Percentiles rank a stretch among this genome's conserved stretches.
Conservation (phyloP, 1,140 invertebrate genomes). For the Scaptomyza montana region DNA sequence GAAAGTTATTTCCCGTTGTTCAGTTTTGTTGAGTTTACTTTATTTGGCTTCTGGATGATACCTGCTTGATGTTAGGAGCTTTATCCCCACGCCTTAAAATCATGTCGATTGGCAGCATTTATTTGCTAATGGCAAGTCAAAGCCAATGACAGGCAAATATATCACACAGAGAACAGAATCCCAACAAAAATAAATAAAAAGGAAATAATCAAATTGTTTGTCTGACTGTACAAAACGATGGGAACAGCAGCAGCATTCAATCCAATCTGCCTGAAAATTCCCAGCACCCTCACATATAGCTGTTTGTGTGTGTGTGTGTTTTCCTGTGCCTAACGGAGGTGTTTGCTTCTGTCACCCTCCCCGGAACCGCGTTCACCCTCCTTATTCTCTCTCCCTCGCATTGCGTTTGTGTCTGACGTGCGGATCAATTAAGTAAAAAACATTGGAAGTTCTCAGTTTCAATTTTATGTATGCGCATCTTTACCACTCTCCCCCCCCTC, state of each 20-base stretch:
- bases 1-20: background rate
- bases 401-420: conserved; percentile 39
- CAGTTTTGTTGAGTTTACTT: background rate
- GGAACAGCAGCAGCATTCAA: conserved; percentile 19
- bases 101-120: conserved; percentile 16
- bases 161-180: conserved; percentile 29
- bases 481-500: background rate
- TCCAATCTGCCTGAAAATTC: conserved; percentile 39
- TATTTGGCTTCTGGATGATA: conserved; percentile 15
- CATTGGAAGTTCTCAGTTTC: conserved; percentile 41
- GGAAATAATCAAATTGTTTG: conserved; percentile 44
- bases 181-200: conserved; percentile 6
- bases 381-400: background rate
- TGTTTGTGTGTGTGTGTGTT: conserved; percentile 21
- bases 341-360: conserved; percentile 27
- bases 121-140: conserved; percentile 28
- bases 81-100: background rate
- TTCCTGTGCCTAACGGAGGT: conserved; percentile 42
- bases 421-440: conserved; percentile 68
- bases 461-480: background rate
- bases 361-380: conserved; percentile 23
- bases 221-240: conserved; percentile 59
- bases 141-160: conserved; percentile 36
- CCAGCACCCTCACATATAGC: conserved; percentile 47
- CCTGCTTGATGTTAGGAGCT: conserved; percentile 8